phyloP scores from a whole-genome alignment of 2,797 vertebrate genomes.

The Argyrosomus regius region DNA sequence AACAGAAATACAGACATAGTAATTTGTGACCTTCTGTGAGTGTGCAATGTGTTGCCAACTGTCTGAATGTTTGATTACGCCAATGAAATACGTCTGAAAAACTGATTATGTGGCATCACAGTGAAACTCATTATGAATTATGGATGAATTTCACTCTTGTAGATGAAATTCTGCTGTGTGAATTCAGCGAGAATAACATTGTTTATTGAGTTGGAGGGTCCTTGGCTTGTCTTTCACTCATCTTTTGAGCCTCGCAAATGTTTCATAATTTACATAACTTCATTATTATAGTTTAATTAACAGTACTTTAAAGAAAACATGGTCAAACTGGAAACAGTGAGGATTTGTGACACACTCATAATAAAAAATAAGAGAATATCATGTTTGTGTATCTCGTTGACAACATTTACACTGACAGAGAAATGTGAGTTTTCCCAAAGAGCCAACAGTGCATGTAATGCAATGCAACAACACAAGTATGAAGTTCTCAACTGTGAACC shows the following conservation, averaged over 20 bases:
- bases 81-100: conserved; percentile 70
- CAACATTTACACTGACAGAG: conserved; percentile 5
- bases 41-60: conserved; percentile 58
- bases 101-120: conserved; percentile 74
- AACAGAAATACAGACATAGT: conserved; percentile 47
- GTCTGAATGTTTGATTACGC: conserved; percentile 74
- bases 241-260: conserved; percentile 51
- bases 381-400: neutral
- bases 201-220: conserved; percentile 66
- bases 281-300: conserved; percentile 56
- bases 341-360: conserved; percentile 22
- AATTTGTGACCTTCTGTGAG: conserved; percentile 65
- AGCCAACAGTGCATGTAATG: neutral
- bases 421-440: conserved; percentile 10
- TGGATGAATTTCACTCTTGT: conserved; percentile 68
- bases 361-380: neutral
- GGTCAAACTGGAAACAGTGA: neutral
- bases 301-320: conserved; percentile 38
- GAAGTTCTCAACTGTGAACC: conserved; percentile 25
- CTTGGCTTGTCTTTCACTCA: conserved; percentile 59
- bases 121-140: conserved; percentile 74
- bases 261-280: conserved; percentile 52
- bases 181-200: conserved; percentile 56
- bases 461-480: conserved; percentile 22
- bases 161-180: conserved; percentile 65